These are phyloP conservation scores for Heterotilapia buettikoferi DNA, from an alignment of 2,113 vertebrate genomes.

Conservation along the genomic window DNA sequence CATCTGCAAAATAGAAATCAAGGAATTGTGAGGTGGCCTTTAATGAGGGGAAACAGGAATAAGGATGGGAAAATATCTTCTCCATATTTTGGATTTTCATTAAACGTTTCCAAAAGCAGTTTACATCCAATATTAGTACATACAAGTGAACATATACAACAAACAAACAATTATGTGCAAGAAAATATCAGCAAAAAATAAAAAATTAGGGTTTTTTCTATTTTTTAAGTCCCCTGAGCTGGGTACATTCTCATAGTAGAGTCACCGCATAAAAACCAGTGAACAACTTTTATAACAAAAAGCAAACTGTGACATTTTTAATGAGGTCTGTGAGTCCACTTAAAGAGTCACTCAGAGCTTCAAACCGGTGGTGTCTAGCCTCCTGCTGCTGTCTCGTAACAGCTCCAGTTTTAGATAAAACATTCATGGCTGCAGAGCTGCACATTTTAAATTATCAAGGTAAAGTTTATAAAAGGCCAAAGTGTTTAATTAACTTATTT, in stretches of 20 bases:
- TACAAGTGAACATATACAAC: neutral
- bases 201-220: accelerated
- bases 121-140: neutral
- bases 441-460: neutral
- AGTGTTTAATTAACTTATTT: neutral
- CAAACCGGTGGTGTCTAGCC: neutral
- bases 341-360: neutral
- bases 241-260: neutral
- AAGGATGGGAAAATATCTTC: neutral
- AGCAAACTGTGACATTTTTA: neutral
- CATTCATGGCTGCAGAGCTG: neutral
- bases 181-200: neutral
- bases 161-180: neutral
- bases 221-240: neutral
- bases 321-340: neutral
- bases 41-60: neutral
- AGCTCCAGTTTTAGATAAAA: neutral
- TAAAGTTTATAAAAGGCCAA: neutral
- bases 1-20: neutral
- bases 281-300: neutral
- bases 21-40: neutral
- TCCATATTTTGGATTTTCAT: neutral
- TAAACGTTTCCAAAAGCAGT: neutral
- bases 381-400: neutral
- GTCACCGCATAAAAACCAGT: neutral